Conservation (phyloP, 2,888 invertebrate genomes). For the Diploptera punctata region DNA sequence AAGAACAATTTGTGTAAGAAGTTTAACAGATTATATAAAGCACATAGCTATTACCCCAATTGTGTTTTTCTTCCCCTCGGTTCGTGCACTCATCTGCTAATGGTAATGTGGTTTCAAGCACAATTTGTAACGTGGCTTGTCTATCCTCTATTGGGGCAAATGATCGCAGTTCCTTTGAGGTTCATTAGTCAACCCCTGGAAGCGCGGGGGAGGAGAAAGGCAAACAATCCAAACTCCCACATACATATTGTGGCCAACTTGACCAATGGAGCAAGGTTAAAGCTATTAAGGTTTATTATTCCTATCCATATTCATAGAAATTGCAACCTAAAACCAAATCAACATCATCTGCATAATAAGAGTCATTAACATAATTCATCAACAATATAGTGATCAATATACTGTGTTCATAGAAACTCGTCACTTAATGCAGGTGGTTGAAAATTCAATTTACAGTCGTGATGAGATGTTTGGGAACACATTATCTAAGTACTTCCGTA, state of each 20-base stretch:
- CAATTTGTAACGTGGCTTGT: conserved; percentile 15
- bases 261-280: background rate
- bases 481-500: too few relatives aligned
- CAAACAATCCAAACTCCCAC: background rate
- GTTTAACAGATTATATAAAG: too few relatives aligned
- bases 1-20: too few relatives aligned
- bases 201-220: background rate
- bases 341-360: background rate
- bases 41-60: too few relatives aligned
- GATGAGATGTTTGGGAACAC: too few relatives aligned
- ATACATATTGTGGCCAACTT: conserved; percentile 3
- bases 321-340: background rate
- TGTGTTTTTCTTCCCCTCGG: too few relatives aligned
- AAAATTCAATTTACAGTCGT: too few relatives aligned
- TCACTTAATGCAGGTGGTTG: too few relatives aligned
- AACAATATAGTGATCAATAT: background rate
- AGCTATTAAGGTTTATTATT: conserved; percentile 7
- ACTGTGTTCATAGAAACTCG: too few relatives aligned
- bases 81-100: background rate
- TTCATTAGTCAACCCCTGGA: background rate
- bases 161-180: conserved; percentile 2
- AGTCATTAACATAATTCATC: conserved; percentile 4
- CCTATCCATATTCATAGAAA: conserved; percentile 7
- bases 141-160: conserved; percentile 3
- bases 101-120: background rate